These are phyloP conservation scores for Bellardia bayeri DNA, from an alignment of 2,888 invertebrate genomes.

Conservation along the genomic window DNA sequence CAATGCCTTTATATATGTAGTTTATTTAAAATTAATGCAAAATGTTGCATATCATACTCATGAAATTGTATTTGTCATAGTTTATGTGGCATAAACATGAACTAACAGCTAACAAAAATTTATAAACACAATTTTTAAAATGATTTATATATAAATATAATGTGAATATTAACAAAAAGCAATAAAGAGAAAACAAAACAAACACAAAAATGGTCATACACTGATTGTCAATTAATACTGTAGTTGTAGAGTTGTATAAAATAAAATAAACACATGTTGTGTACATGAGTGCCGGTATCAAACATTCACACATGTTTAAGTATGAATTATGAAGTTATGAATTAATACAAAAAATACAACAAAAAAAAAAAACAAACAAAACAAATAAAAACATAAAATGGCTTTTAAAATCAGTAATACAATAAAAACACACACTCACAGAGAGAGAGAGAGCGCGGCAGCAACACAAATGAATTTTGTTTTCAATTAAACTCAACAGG, in stretches of 20 bases:
- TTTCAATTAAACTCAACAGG: slow-evolving; percentile 38
- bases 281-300: neutral
- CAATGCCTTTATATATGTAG: neutral
- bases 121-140: slow-evolving; percentile 1
- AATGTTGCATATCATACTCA: slow-evolving; percentile 14
- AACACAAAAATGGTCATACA: slow-evolving; percentile 33
- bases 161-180: neutral
- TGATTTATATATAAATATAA: slow-evolving; percentile 20
- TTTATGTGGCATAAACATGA: slow-evolving; percentile 36
- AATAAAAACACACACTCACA: neutral
- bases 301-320: neutral
- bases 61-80: slow-evolving; percentile 17
- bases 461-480: neutral
- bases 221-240: slow-evolving; percentile 55
- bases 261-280: slow-evolving; percentile 34
- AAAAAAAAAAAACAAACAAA: neutral
- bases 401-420: slow-evolving; percentile 43
- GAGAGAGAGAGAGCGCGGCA: neutral
- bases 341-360: neutral
- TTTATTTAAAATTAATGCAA: neutral
- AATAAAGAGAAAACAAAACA: neutral
- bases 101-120: slow-evolving; percentile 39
- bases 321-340: slow-evolving; percentile 45
- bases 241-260: neutral
- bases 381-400: slow-evolving; percentile 53